Base-by-base conservation (phyloP, 1,140 invertebrate genomes). In the Pemphigus obesinymphae region DNA sequence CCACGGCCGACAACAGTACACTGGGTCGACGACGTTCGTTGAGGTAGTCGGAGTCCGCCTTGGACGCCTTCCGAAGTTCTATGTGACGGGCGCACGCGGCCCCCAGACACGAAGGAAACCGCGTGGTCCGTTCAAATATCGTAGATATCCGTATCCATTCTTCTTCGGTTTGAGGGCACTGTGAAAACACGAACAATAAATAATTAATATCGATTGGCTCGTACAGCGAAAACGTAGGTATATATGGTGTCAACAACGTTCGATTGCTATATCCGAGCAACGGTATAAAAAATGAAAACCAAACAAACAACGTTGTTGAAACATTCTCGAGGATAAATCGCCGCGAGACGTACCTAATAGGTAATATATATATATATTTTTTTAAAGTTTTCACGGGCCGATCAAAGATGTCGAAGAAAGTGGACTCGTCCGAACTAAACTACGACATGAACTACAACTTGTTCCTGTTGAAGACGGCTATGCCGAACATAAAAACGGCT, bases 61-160 rank as follows among this genome's bases (percentile, higher is more conserved):
- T 84, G 15, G 80, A 50, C 2, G 86, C 86, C 7, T 75, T 66
- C 20, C 84, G 63, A 81, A 87, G 83, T 73, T 80, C 70, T 45
- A 84, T 82, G 61, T 84, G 83, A 66, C 83, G 82, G 2, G 48
- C 87, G 83, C 88, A 86, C 2, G 87, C 83, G 6, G 86, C 86
- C 0, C 88, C 88, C 53, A 87, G 82, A 80, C 86, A 88, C 83
- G 87, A 83, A 26, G 87, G 87, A 83, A 89, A 89, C 83, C 88
- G 85, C 85, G 86, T 87, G 83, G 83, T 75, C 34, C 82, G 40
- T 72, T 86, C 53, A 83, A 87, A 87, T 26, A 83, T 81, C 40
- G 83, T 34, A 10, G 85, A 85, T 82, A 86, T 84, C 43, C 68
- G 23, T 70, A 84, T 82, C 85, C 85, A 87, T 66, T 84, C 72